Evolutionary conservation across 2,797 vertebrate genomes (phyloP), one percentile per base, ranked within the genome.

Genomic region (Liparis tanakae): DNA sequence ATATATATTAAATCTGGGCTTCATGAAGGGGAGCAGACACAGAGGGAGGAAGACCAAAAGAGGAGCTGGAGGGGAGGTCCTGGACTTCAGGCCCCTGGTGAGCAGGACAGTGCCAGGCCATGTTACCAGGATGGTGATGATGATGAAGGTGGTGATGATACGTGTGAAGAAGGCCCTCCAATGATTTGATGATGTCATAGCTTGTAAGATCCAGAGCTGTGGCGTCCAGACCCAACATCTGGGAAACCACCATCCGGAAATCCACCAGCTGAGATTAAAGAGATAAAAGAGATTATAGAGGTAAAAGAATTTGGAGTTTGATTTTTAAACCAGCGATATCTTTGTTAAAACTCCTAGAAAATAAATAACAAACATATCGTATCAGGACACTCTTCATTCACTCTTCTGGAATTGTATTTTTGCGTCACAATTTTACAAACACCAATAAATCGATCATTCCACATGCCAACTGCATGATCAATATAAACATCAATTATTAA

Each of bases 221-320:
- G 68, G 91, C 22, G 4, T 95, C 90, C 17, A 97, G 84, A 34
- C 96, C 96, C 63, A 98, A 82, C 94, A 95, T 95, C 70, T 74
- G 92, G 0, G 95, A 96, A 43, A 98, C 79, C 20, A 96, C 95
- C 63, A 93, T 95, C 72, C 89, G 93, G 88, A 98, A 98, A 85
- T 97, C 95, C 70, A 92, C 43, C 89, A 97, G 78, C 97, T 98
- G 87, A 39, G 79, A 89, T 85, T 80, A 4, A 30, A 30, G 25
- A 30, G 1, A 30, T 30, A 81, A 4, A 30, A 30, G 25, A 30
- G 1, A 30, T 30, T 30, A 30, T 30, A 10, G 20, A 63, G 41
- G 37, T 18, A 66, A 20, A 33, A 53, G 0, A 60, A 7, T 0
- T 18, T 44, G 25, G 14, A 41, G 6, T 44, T 53, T 20, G 0